These are phyloP conservation scores for Clarias pachynema DNA, from an alignment of 2,797 vertebrate species.

Conservation along the genomic window DNA sequence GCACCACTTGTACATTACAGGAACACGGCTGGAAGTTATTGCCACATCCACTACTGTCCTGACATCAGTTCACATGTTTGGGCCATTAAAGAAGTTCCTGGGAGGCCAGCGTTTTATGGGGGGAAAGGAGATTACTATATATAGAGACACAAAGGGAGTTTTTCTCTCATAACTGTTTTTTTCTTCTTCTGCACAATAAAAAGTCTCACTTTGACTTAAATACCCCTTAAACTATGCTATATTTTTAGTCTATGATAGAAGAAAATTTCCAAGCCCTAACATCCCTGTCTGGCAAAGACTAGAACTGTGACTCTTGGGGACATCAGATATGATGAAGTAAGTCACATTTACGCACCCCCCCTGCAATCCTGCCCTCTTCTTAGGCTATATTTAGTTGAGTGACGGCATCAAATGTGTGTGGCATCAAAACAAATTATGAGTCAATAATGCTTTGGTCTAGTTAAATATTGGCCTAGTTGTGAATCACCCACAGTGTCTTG, in stretches of 20 bases:
- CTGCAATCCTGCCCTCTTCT: not conserved
- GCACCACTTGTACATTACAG: too few species aligned
- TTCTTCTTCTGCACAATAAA: too few species aligned
- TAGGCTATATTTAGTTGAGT: not conserved
- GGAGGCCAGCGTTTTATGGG: too few species aligned
- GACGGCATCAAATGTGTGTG: not conserved
- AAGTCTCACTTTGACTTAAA: too few species aligned
- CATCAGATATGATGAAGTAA: not conserved
- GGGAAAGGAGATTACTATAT: too few species aligned
- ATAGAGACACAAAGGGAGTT: too few species aligned
- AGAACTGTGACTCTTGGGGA: slow-evolving; percentile 16
- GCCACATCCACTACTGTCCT: too few species aligned
- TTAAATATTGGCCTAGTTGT: not conserved
- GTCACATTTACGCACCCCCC: not conserved
- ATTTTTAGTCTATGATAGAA: not conserved
- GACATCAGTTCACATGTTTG: too few species aligned
- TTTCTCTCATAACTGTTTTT: too few species aligned
- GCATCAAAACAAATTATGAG: not conserved
- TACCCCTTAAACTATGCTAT: not conserved
- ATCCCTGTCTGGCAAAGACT: not conserved
- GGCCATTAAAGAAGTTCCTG: too few species aligned
- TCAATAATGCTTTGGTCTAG: not conserved
- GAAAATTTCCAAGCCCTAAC: too few species aligned
- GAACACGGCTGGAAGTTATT: too few species aligned
- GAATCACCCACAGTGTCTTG: not conserved